Evolutionary conservation across 2,888 invertebrate species (phyloP), one percentile per base, ranked within the genome.

Genomic region (Lithodes maja): DNA sequence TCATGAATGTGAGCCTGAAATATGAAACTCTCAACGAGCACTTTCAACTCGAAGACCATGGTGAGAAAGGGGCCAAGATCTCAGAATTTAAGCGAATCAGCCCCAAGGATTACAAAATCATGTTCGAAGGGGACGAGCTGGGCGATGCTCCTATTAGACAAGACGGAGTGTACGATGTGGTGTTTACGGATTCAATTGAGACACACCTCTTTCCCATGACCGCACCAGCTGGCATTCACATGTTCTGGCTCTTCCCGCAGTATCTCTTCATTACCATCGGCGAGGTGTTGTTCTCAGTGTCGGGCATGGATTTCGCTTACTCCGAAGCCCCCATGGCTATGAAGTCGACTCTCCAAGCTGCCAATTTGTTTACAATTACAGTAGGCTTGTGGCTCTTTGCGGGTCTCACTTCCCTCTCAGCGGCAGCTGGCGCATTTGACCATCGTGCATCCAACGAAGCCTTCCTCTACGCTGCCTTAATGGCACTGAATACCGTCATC

Each of bases 241-340:
- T 94, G 92, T 84, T 93, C 2, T 94, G 93, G 93, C 94, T 94
- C 93, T 92, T 95, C 17, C 95, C 95, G 1, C 95, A 95, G 92
- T 95, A 94, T 92, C 89, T 94, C 54, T 92, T 95, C 33, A 94
- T 95, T 81, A 95, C 95, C 1, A 91, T 94, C 0, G 95, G 94
- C 2, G 95, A 95, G 92, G 94, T 95, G 1, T 93, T 95, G 85
- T 94, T 95, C 92, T 94, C 94, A 1, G 94, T 95, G 69, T 95
- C 95, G 78, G 95, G 95, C 1, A 93, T 95, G 69, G 94, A 94
- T 83, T 95, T 95, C 92, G 94, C 95, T n/a, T 95, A 95, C 92
- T 94, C 94, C 3, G 94, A 94, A 93, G 94, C 94, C 3, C 94
- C 94, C 0, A 87, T 92, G 12, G 93, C 93, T 2, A 93, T 94